Percentiles rank a stretch among this genome's conserved stretches.
phyloP scores from a whole-genome alignment of 2,113 vertebrate species.

The Philantomba maxwellii region DNA sequence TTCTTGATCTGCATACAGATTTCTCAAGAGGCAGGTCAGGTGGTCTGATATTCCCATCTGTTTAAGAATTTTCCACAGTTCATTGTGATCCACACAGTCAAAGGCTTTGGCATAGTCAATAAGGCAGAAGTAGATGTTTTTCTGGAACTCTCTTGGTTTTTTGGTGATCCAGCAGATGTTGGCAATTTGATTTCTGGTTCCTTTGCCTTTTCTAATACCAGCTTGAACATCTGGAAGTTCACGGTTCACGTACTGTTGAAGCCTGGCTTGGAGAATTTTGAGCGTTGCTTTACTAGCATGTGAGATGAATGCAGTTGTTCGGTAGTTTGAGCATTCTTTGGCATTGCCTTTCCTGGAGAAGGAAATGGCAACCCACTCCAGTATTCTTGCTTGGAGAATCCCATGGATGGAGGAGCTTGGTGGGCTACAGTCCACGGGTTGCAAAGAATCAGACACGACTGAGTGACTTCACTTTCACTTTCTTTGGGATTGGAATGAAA shows the following conservation, averaged over 20 bases:
- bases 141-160: not conserved
- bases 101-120: not conserved
- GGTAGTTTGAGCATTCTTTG: not conserved
- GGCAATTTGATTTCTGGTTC: not conserved
- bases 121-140: not conserved
- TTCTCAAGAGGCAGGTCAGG: not conserved
- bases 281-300: not conserved
- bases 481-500: not conserved
- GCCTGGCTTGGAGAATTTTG: not conserved
- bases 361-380: no score
- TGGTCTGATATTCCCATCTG: not conserved
- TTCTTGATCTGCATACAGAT: not conserved
- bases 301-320: not conserved
- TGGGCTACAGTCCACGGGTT: no score
- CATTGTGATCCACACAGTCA: not conserved
- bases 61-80: not conserved
- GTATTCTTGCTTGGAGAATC: no score
- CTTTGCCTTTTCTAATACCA: not conserved
- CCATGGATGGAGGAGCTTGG: no score
- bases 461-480: no score
- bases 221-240: not conserved
- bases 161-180: not conserved
- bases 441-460: no score
- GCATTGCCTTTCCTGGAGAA: not conserved
- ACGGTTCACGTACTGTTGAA: not conserved